These are phyloP conservation scores for Rallus limicola DNA, from an alignment of 2,113 vertebrate genomes.

Conservation along the genomic window DNA sequence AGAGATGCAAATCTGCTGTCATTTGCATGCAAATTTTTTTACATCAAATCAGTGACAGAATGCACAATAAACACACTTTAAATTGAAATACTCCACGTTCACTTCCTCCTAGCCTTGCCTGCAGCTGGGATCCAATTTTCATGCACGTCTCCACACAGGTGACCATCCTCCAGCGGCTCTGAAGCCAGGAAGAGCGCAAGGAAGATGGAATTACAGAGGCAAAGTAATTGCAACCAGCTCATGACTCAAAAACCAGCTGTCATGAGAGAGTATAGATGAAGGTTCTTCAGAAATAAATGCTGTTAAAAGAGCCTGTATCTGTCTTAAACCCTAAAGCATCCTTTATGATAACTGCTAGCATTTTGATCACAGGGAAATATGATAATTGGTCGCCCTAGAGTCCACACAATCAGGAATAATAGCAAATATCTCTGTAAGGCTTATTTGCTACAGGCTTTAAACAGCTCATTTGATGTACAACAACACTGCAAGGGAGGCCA, in stretches of 20 bases:
- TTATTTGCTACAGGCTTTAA: background rate
- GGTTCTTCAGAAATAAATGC: slow-evolving; percentile 48
- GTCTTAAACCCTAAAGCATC: slow-evolving; percentile 23
- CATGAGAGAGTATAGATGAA: slow-evolving; percentile 28
- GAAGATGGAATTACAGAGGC: slow-evolving; percentile 60
- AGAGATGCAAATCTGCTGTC: slow-evolving; percentile 61
- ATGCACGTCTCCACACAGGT: slow-evolving; percentile 49
- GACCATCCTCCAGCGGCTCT: slow-evolving; percentile 32
- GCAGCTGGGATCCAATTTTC: slow-evolving; percentile 64
- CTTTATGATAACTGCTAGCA: slow-evolving; percentile 23
- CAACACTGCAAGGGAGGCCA: background rate
- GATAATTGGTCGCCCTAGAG: background rate
- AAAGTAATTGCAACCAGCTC: slow-evolving; percentile 58
- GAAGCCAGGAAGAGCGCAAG: slow-evolving; percentile 52
- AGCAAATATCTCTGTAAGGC: background rate
- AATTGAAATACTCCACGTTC: slow-evolving; percentile 62
- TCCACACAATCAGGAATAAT: slow-evolving; percentile 24
- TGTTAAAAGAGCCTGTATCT: slow-evolving; percentile 44
- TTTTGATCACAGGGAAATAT: slow-evolving; percentile 55
- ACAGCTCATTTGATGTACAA: background rate
- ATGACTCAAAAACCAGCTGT: slow-evolving; percentile 63
- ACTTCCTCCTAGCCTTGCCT: slow-evolving; percentile 59
- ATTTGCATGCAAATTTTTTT: slow-evolving; percentile 70
- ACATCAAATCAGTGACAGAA: slow-evolving; percentile 64
- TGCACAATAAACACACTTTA: slow-evolving; percentile 66